Conservation (phyloP, 2,797 vertebrate species). For the Octomys mimax region DNA sequence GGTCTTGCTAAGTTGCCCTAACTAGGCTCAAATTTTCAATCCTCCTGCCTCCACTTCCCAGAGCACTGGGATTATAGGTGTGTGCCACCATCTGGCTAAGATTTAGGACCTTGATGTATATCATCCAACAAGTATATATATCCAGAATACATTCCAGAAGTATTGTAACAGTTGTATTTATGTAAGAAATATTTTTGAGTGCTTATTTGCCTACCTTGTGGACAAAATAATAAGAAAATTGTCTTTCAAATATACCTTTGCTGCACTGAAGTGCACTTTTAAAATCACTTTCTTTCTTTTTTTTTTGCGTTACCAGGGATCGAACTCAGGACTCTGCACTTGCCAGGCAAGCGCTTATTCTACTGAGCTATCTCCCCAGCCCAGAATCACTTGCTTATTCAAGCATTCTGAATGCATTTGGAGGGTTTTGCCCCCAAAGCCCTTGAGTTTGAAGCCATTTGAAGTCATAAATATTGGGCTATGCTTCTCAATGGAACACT, state of each 20-base stretch:
- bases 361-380: too few species aligned
- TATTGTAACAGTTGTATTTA: not conserved
- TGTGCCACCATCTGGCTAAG: not conserved
- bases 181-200: not conserved
- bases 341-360: too few species aligned
- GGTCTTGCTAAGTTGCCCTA: not conserved
- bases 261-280: not conserved
- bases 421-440: not conserved
- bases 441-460: constrained; percentile 9
- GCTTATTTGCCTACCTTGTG: not conserved
- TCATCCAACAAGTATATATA: not conserved
- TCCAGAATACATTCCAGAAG: not conserved
- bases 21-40: not conserved
- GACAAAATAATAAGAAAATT: constrained; percentile 35
- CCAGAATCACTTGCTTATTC: not conserved
- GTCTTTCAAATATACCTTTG: not conserved
- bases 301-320: too few species aligned
- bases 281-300: not conserved
- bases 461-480: not conserved
- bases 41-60: not conserved
- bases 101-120: not conserved
- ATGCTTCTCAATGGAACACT: not conserved
- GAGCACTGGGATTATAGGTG: not conserved
- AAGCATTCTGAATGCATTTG: not conserved
- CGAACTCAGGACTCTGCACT: too few species aligned